Evolutionary conservation across 1,140 invertebrate species (phyloP), one percentile per base, ranked within the genome.

Genomic region (Fopius arisanus): DNA sequence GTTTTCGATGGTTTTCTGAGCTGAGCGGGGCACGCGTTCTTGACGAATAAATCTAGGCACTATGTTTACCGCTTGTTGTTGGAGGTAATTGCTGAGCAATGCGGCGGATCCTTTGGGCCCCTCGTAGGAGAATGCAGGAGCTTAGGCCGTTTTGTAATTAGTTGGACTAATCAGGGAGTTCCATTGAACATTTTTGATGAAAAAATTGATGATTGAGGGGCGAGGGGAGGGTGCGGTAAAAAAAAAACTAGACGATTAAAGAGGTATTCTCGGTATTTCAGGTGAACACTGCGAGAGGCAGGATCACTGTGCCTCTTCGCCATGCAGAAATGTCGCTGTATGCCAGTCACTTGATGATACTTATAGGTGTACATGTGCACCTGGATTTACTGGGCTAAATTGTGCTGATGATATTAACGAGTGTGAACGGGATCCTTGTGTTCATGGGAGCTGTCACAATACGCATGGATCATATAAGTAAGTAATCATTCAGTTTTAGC

Each of bases 391-490:
- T 43, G 97, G 97, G 76, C 85, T 89, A 29, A 93, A 93, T 66
- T 99, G 97, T 87, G 92, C 92, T 63, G 93, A 95, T 71, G 96
- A 98, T 88, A 94, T 97, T 48, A 91, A 96, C 84, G 97, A 98
- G 86, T 98, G 97, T 85, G 85, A 88, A 67, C 89, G 90, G 43
- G 90, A 93, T 62, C 93, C 94, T 3, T 96, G 96, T 88, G 89
- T 91, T 78, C 92, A 96, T 77, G 95, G 95, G 48, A 92, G 93
- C 66, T 97, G 96, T 84, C 91, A 92, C 81, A 97, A 97, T 86
- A 96, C 94, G 67, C 94, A 96, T 82, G 96, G 96, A 78, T 96
- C 94, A 51, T 97, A 97, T 89, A 94, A 94, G 92, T 96, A 90
- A 94, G 93, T 92, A 43, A 40, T 70, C 28, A 59, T 68, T 9